Base-by-base conservation (phyloP, 53 echinoderm and acorn worm genomes). In the Hippasteria phrygiana region DNA sequence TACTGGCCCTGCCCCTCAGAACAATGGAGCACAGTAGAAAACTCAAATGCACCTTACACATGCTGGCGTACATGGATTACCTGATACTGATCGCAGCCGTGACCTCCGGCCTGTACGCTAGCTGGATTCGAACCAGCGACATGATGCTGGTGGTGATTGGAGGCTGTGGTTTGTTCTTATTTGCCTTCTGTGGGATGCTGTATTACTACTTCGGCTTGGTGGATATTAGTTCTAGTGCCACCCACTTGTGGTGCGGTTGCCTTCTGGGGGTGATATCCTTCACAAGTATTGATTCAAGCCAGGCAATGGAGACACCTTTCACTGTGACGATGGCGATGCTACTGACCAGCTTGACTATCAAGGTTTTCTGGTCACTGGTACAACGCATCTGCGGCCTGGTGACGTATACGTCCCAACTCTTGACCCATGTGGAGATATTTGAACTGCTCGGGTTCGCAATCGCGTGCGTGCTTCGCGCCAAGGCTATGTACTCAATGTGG, bases 221-320 rank as follows among this genome's bases (percentile, higher is more conserved):
- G 33, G 91, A 96, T 63, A 83, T 94, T 55, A 94, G 96, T 67
- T 69, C 85, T 31, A 91, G 95, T 87, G 89, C 94, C 70, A 94
- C 92, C 6, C 94, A 98, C 62, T 91, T 98, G 4, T 98, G 98
- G 98, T 93, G 89, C 33, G 98, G 98, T 2, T 98, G 98, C 62
- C 88, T 98, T 27, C 91, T 98, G 1, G 98, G 98, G 4, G 77
- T 98, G 46, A 96, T 95, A 66, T 83, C 95, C 27, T 96, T 96
- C 71, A 50, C 71, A 17, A 24, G 51, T 12, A 39, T 70, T 18
- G 78, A 89, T 53, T 71, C 87, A 24, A 7, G 55, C 14, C 47
- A 71, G 41, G 74, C 41, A 20, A 83, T 46, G 12, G 93, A 92
- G 43, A 74, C 74, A 1, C 88, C 92, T 1, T 69, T 81, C 41